Percentiles rank a stretch among this genome's conserved stretches.
Conservation (phyloP, 2,888 invertebrate genomes). For the Caenorhabditis sp. region DNA sequence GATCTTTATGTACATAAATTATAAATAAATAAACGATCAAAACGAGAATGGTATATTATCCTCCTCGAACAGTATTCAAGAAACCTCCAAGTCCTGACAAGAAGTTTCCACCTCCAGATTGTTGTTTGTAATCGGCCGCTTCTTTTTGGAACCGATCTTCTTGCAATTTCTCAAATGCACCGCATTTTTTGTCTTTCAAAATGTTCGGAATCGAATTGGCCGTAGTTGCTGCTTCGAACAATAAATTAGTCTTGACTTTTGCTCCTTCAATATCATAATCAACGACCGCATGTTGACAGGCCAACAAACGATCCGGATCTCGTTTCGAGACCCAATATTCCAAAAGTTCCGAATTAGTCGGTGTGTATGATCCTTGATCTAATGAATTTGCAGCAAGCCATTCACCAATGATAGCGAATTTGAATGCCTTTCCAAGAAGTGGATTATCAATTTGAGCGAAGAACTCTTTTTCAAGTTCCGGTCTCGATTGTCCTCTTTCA, state of each 20-base stretch:
- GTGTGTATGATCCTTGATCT: constrained; percentile 69
- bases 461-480: constrained; percentile 68
- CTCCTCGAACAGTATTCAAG: constrained; percentile 46
- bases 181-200: constrained; percentile 70
- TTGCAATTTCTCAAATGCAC: constrained; percentile 66
- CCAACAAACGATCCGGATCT: constrained; percentile 67
- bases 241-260: constrained; percentile 50
- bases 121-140: constrained; percentile 61
- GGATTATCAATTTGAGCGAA: constrained; percentile 70
- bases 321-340: constrained; percentile 70
- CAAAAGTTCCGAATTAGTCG: constrained; percentile 68
- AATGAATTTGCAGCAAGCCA: constrained; percentile 69
- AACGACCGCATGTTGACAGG: constrained; percentile 69
- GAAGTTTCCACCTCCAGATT: constrained; percentile 54
- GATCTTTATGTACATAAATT: constrained; percentile 16
- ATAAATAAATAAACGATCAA: not conserved
- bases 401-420: constrained; percentile 69
- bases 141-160: constrained; percentile 69
- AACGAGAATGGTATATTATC: not conserved
- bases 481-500: constrained; percentile 61
- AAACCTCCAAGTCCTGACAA: constrained; percentile 51
- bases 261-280: constrained; percentile 70
- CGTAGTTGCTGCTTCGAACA: constrained; percentile 3
- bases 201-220: constrained; percentile 68
- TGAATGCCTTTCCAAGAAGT: constrained; percentile 68